A percentile compares a stretch with the other conserved stretches of the same genome.
These are phyloP conservation scores for Ericerus pela DNA, from an alignment of 1,140 invertebrate species.

Conservation along the genomic window DNA sequence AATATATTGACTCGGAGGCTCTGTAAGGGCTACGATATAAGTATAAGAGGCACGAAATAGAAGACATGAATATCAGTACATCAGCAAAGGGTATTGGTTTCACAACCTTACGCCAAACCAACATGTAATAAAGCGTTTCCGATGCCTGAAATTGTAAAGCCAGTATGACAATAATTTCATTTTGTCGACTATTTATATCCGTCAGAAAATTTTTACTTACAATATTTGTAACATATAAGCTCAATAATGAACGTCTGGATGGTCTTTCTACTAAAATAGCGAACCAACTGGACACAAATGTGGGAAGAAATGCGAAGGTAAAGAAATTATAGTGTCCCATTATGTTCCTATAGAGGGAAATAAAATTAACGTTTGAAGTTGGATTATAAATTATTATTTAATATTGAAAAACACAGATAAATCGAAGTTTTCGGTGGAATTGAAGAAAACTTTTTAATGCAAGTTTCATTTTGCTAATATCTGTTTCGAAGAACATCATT, in stretches of 20 bases:
- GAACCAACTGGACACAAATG: conserved; percentile 49
- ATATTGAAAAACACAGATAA: too few species aligned
- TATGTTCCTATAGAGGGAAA: conserved; percentile 38
- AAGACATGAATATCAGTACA: conserved; percentile 44
- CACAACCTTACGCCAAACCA: conserved; percentile 43
- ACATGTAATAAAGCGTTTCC: conserved; percentile 62
- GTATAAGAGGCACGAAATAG: conserved; percentile 42
- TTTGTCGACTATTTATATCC: neutral
- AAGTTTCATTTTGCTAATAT: neutral
- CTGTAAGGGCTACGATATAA: conserved; percentile 37
- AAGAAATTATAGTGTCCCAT: conserved; percentile 51
- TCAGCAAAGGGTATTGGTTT: conserved; percentile 46
- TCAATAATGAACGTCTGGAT: conserved; percentile 48
- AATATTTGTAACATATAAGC: conserved; percentile 66
- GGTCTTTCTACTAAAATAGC: conserved; percentile 61
- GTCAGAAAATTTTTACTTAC: conserved; percentile 37
- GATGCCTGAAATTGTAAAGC: conserved; percentile 38
- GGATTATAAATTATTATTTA: too few species aligned
- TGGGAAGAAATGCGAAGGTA: conserved; percentile 52
- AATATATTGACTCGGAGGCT: conserved; percentile 45
- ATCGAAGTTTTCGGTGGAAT: neutral
- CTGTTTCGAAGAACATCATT: too few species aligned
- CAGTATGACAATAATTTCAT: neutral
- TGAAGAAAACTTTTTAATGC: neutral
- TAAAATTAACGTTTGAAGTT: neutral